A percentile compares a stretch with the other conserved stretches of the same genome.
Conservation (phyloP, 2,113 vertebrate species). For the Phalacrocorax brasilianus region DNA sequence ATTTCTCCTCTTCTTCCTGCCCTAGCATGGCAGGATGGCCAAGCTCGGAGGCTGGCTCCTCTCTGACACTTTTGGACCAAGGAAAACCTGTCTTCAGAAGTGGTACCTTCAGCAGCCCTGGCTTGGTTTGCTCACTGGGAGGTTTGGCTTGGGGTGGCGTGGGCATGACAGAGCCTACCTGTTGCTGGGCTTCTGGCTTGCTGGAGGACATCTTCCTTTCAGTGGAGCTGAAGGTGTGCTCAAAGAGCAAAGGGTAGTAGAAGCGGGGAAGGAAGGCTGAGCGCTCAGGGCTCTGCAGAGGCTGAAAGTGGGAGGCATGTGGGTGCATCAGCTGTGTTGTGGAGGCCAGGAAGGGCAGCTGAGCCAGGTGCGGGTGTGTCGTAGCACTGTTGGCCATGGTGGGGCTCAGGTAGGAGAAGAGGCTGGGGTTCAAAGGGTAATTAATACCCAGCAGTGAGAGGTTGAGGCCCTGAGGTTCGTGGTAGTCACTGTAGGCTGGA, state of each 20-base stretch:
- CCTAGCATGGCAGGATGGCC: background rate
- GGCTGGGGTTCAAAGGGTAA: constrained; percentile 84
- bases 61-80: constrained; percentile 41
- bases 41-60: constrained; percentile 49
- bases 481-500: constrained; percentile 80
- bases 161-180: constrained; percentile 12
- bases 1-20: constrained; percentile 72
- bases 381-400: constrained; percentile 69
- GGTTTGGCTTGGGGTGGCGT: constrained; percentile 50
- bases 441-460: constrained; percentile 90
- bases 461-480: constrained; percentile 85
- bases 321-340: constrained; percentile 84
- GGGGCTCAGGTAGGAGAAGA: constrained; percentile 92
- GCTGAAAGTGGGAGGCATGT: constrained; percentile 69
- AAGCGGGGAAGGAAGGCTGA: constrained; percentile 81
- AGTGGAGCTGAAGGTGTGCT: constrained; percentile 76
- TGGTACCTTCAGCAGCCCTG: constrained; percentile 82
- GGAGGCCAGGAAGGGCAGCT: constrained; percentile 89
- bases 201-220: constrained; percentile 64
- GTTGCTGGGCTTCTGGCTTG: constrained; percentile 71
- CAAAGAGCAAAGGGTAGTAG: constrained; percentile 92
- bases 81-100: constrained; percentile 70
- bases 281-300: constrained; percentile 74
- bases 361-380: constrained; percentile 76
- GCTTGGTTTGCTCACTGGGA: constrained; percentile 71